These are phyloP conservation scores for Heteropelma amictum DNA, from an alignment of 2,888 invertebrate genomes.

Conservation along the genomic window DNA sequence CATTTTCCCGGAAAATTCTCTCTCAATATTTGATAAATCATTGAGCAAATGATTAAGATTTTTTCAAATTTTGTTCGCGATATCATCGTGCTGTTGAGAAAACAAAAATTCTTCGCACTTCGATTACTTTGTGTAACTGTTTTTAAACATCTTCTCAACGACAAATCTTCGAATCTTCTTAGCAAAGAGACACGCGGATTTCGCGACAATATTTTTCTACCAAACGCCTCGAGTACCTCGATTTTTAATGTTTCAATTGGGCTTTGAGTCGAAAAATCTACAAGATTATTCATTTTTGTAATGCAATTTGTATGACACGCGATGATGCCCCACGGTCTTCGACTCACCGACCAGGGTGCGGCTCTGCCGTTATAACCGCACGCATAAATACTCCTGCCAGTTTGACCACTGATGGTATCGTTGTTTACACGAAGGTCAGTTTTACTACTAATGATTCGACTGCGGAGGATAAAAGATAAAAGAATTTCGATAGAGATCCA, in stretches of 20 bases:
- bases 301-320: slow-evolving; percentile 18
- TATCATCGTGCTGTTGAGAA: no score
- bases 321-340: slow-evolving; percentile 7
- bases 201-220: no score
- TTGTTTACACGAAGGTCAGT: slow-evolving; percentile 46
- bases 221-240: no score
- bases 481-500: neutral
- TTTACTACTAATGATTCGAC: slow-evolving; percentile 27
- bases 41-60: no score
- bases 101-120: no score
- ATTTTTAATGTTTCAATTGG: no score
- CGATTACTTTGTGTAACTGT: no score
- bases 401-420: slow-evolving; percentile 51
- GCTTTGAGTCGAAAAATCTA: no score
- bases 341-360: slow-evolving; percentile 37
- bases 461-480: slow-evolving; percentile 3
- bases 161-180: no score
- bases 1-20: neutral
- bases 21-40: neutral
- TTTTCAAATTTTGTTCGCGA: no score
- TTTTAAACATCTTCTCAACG: no score
- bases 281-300: slow-evolving; percentile 1
- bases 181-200: no score
- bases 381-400: slow-evolving; percentile 5
- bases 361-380: slow-evolving; percentile 1